Conservation (phyloP, 2,113 vertebrate species). For the Paratilapia polleni region DNA sequence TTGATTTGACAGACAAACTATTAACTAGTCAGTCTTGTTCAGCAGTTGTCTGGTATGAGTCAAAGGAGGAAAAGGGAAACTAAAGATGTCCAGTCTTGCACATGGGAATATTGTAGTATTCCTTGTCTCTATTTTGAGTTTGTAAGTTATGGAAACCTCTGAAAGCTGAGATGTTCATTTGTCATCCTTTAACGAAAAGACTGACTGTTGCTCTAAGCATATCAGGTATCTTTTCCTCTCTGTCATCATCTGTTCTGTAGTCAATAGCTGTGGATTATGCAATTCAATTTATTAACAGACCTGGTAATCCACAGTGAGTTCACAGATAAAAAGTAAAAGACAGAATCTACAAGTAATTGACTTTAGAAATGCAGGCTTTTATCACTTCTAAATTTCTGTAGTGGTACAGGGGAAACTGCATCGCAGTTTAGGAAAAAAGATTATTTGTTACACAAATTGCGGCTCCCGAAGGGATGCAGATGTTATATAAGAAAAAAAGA, state of each 20-base stretch:
- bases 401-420: no score
- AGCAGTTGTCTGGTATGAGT: conserved; percentile 25
- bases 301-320: neutral
- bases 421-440: no score
- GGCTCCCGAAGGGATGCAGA: rapidly evolving
- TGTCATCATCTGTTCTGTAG: neutral
- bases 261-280: neutral
- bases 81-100: neutral
- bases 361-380: neutral
- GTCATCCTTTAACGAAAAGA: neutral
- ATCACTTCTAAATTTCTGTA: neutral
- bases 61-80: conserved; percentile 40
- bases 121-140: neutral
- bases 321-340: neutral
- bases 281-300: neutral
- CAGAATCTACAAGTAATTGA: neutral
- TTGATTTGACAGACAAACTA: neutral
- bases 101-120: neutral
- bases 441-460: no score
- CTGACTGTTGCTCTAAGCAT: neutral
- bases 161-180: neutral
- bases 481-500: no score
- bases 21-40: conserved; percentile 45
- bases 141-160: neutral
- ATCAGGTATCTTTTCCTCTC: neutral